These are phyloP conservation scores for Ploceus nigricollis DNA, from an alignment of 2,113 vertebrate genomes.

Conservation along the genomic window DNA sequence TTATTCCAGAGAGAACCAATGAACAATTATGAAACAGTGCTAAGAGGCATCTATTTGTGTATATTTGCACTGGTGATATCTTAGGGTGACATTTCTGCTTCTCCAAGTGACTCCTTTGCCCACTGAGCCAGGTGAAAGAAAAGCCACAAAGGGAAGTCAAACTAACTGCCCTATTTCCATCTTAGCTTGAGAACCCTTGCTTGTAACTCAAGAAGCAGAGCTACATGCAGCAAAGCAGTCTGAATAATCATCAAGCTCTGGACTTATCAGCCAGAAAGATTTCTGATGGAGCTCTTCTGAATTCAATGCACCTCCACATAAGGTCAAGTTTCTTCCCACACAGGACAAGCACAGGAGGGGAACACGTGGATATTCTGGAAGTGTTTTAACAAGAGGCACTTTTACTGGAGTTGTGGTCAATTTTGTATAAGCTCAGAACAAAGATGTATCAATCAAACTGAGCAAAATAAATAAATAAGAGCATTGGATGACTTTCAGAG, in stretches of 20 bases:
- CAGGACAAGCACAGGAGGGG: not conserved
- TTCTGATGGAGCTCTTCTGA: not conserved
- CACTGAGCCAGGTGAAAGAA: not conserved
- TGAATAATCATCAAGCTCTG: not conserved
- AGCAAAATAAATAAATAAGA: constrained; percentile 55
- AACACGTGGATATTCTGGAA: not conserved
- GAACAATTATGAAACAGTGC: not conserved
- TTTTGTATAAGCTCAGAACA: not conserved
- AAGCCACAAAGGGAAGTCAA: not conserved
- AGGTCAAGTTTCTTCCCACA: not conserved
- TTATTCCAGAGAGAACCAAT: not conserved
- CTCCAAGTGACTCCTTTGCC: not conserved
- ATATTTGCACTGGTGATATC: not conserved
- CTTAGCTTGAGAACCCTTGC: not conserved
- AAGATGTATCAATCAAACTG: constrained; percentile 31
- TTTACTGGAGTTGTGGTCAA: constrained; percentile 13
- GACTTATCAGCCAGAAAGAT: not conserved
- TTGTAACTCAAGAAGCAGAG: not conserved
- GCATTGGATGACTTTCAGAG: constrained; percentile 37
- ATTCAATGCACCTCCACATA: not conserved
- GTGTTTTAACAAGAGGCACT: constrained; percentile 9
- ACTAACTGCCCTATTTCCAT: not conserved
- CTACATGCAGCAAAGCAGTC: not conserved
- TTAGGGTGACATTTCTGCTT: not conserved
- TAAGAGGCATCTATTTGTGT: not conserved